Evolutionary conservation across 2,113 vertebrate species (phyloP).

Genomic region (Naja naja): DNA sequence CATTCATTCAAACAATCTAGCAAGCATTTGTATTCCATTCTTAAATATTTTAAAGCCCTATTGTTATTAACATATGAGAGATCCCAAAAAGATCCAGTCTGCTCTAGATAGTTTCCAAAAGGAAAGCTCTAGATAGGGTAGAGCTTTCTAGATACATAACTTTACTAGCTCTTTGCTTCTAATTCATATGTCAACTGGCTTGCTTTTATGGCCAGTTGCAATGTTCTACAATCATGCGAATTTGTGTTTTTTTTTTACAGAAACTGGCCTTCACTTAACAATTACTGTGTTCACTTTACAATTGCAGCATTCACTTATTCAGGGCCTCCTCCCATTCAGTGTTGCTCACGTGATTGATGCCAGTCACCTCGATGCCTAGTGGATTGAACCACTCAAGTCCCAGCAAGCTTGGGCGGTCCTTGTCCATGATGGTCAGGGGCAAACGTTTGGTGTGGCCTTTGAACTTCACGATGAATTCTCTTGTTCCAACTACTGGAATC

Average conservation of each 20-base stretch:
- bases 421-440: too few species aligned
- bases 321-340: too few species aligned
- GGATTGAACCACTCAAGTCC: too few species aligned
- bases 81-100: not conserved
- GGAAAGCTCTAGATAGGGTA: not conserved
- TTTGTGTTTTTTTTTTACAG: not conserved
- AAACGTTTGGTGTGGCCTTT: too few species aligned
- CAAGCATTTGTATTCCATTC: not conserved
- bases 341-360: too few species aligned
- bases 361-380: too few species aligned
- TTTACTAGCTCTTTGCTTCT: not conserved
- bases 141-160: not conserved
- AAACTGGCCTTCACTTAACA: not conserved
- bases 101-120: not conserved
- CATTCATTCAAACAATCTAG: not conserved
- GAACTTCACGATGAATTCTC: too few species aligned
- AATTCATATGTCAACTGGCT: not conserved
- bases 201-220: not conserved
- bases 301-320: not conserved
- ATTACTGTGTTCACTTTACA: not conserved
- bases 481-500: too few species aligned
- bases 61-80: not conserved
- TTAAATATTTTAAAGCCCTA: not conserved
- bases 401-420: too few species aligned
- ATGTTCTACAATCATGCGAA: not conserved